Conservation (phyloP, 2,888 invertebrate species). For the Rhogogaster chlorosoma region DNA sequence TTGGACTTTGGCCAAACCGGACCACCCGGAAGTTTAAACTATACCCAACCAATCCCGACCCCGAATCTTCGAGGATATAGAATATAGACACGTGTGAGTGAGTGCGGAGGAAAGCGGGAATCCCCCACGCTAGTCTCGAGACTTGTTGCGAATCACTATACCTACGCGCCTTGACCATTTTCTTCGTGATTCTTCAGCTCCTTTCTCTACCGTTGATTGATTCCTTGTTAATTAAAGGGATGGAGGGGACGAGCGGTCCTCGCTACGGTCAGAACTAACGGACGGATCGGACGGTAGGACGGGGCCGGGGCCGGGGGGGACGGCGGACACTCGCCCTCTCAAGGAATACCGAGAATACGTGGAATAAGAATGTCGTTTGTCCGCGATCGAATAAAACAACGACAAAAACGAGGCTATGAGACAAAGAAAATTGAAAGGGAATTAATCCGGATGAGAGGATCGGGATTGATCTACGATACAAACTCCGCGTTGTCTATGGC, state of each 20-base stretch:
- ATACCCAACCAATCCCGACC: constrained; percentile 43
- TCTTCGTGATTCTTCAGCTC: constrained; percentile 46
- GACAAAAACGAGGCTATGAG: not conserved
- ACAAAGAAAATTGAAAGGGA: constrained; percentile 20
- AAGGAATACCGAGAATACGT: constrained; percentile 45
- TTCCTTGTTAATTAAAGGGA: constrained; percentile 72
- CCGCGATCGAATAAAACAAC: constrained; percentile 29
- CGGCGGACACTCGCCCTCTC: constrained; percentile 39
- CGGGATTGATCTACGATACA: not conserved
- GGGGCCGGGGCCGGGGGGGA: constrained; percentile 60
- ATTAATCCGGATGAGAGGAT: not conserved
- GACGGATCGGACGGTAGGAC: constrained; percentile 52
- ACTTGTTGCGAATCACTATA: constrained; percentile 46
- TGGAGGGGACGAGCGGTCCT: constrained; percentile 11
- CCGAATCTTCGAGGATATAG: constrained; percentile 4
- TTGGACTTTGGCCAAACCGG: constrained; percentile 44
- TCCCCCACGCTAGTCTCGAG: not conserved
- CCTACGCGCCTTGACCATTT: constrained; percentile 21
- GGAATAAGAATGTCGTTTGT: constrained; percentile 49
- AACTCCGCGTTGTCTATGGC: not conserved
- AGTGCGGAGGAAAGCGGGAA: not conserved
- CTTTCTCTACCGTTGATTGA: constrained; percentile 66
- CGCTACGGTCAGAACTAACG: constrained; percentile 8
- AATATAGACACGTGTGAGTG: not conserved
- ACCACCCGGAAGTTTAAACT: constrained; percentile 52